Conservation (phyloP, 2,113 vertebrate species). For the Morone chrysops region DNA sequence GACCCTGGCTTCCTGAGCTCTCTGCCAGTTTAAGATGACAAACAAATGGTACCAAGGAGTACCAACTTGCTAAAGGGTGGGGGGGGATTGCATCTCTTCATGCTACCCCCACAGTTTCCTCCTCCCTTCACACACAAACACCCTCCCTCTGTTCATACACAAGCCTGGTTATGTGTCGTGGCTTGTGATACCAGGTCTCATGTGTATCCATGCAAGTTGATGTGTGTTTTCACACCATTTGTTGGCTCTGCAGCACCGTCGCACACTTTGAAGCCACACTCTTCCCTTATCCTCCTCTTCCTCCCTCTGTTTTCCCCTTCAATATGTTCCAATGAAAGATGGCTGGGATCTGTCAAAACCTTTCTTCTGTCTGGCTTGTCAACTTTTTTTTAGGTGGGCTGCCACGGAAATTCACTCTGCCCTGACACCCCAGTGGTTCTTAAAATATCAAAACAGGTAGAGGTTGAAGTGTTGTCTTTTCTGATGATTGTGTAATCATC, state of each 20-base stretch:
- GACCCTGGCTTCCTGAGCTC: slow-evolving; percentile 71
- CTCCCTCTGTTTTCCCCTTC: slow-evolving; percentile 68
- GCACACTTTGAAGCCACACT: slow-evolving; percentile 60
- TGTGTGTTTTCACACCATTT: slow-evolving; percentile 66
- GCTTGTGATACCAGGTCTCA: slow-evolving; percentile 65
- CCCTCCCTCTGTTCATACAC: slow-evolving; percentile 38
- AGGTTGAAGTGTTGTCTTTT: slow-evolving; percentile 45
- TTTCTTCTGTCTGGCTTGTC: slow-evolving; percentile 73
- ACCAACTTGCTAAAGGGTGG: slow-evolving; percentile 30
- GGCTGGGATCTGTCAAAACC: slow-evolving; percentile 72
- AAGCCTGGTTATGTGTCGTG: slow-evolving; percentile 51
- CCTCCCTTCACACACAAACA: slow-evolving; percentile 42
- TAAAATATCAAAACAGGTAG: slow-evolving; percentile 65
- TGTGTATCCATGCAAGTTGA: slow-evolving; percentile 61
- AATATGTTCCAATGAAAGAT: slow-evolving; percentile 71
- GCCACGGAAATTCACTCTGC: slow-evolving; percentile 68
- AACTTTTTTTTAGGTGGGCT: slow-evolving; percentile 56
- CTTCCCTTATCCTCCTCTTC: slow-evolving; percentile 42
- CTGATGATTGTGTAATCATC: slow-evolving; percentile 12
- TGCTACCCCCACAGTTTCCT: slow-evolving; percentile 35
- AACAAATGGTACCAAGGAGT: slow-evolving; percentile 74
- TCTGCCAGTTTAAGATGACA: slow-evolving; percentile 76
- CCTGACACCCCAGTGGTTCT: slow-evolving; percentile 62
- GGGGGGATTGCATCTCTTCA: slow-evolving; percentile 48
- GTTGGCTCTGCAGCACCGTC: slow-evolving; percentile 34